These are phyloP conservation scores for Bagarius yarrelli DNA, from an alignment of 2,113 vertebrate genomes.

Conservation along the genomic window DNA sequence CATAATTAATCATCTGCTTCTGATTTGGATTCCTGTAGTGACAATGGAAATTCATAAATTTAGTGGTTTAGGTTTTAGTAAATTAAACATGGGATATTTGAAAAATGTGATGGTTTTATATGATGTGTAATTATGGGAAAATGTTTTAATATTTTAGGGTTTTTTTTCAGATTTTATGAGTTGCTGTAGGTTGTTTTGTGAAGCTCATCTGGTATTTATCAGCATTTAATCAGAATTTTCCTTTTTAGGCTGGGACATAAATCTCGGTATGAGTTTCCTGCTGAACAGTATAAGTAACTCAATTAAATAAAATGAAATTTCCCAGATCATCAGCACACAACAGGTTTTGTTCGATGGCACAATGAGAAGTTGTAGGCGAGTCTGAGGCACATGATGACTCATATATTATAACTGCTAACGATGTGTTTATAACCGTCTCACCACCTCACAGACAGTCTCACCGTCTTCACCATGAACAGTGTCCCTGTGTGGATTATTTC, in stretches of 20 bases:
- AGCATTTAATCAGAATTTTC: background rate
- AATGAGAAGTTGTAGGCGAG: background rate
- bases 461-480: slow-evolving; percentile 40
- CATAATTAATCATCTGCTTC: slow-evolving; percentile 39
- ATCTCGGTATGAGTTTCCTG: background rate
- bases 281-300: background rate
- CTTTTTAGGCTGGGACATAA: background rate
- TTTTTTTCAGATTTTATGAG: background rate
- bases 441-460: background rate
- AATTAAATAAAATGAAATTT: background rate
- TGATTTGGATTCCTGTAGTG: slow-evolving; percentile 23
- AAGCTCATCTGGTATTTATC: background rate
- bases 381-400: background rate
- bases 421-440: background rate
- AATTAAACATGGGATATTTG: too few relatives aligned
- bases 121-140: background rate
- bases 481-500: slow-evolving; percentile 53
- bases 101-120: too few relatives aligned
- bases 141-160: background rate
- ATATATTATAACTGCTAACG: background rate
- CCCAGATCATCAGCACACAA: background rate
- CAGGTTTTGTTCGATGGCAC: background rate
- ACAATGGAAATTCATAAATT: slow-evolving; percentile 21
- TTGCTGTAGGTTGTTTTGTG: background rate
- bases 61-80: background rate